Base-by-base conservation (phyloP, 2,888 invertebrate species). In the Spilosoma lubricipeda region DNA sequence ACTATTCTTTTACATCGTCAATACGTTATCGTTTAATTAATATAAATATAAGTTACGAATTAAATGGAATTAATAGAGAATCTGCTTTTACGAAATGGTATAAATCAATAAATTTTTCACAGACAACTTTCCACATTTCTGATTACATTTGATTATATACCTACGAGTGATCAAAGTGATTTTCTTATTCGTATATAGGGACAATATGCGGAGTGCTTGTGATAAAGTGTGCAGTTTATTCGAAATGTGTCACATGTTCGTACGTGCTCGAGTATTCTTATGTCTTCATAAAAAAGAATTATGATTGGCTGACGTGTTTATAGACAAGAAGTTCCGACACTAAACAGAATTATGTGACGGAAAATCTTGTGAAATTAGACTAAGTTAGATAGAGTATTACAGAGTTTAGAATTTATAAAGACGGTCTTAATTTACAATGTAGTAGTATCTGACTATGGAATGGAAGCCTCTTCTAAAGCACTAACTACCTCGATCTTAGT, bases 191-290 rank as follows among this genome's bases (percentile, higher is more conserved):
- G 18, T 18, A 18, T 63, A 63, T 30, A 63, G 27, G 27, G 30
- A 63, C 30, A 63, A 59, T 63, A 30, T 63, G 30, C 27, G 30
- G 63, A 63, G 63, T 30, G 63, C 63, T 63, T 63, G 30, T 63
- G 30, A 63, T 63, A 63, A 63, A 63, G 63, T 63, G 63, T 63
- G 63, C 63, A 63, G 63, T 63, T 63, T 63, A 63, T 63, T 63
- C 63, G 15, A 27, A 63, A 63, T 63, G 30, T 63, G 63, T 63
- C 63, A 27, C 63, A 63, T 63, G 27, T 15, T 59, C 63, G 30
- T 63, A 63, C 63, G 63, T 63, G 63, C 63, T 63, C 30, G 30
- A 63, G 63, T 63, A 63, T 30, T 30, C 30, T 63, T 63, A 63
- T 30, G 63, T 63, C 63, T 63, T 63, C 63, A 63, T 63, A 63